A percentile compares a stretch with the other conserved stretches of the same genome.
phyloP scores from a whole-genome alignment of 2,888 invertebrate genomes.

The Pachycephus smyrnensis region DNA sequence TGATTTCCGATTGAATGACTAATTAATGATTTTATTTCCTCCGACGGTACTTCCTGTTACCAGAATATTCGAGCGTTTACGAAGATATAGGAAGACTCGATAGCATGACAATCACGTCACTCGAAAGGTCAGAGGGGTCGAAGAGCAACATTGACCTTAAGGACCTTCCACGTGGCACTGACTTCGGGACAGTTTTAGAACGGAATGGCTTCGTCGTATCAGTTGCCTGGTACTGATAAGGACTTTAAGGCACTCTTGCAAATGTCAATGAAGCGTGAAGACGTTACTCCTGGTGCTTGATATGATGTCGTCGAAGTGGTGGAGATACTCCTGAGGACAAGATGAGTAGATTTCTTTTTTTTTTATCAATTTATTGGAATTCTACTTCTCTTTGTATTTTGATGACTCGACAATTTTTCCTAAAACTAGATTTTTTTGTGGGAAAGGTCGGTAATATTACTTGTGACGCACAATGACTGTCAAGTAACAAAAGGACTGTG shows the following conservation, averaged over 20 bases:
- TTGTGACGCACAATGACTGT: no score
- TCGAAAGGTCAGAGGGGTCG: background rate
- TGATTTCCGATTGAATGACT: background rate
- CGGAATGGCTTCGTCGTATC: background rate
- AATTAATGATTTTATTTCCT: background rate
- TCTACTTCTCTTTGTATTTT: no score
- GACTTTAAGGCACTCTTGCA: background rate
- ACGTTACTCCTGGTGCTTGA: no score
- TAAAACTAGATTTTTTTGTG: no score
- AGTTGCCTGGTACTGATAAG: background rate
- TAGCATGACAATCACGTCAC: background rate
- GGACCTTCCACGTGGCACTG: background rate
- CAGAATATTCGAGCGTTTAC: background rate
- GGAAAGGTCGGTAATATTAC: no score
- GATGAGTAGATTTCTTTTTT: background rate
- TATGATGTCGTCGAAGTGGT: no score
- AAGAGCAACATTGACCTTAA: no score
- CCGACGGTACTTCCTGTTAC: background rate
- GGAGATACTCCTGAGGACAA: no score
- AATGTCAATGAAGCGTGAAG: no score
- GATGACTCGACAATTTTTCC: no score
- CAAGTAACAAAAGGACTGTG: no score
- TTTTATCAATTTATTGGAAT: background rate
- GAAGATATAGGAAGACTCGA: background rate
- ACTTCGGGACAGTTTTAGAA: background rate